Base-by-base conservation (phyloP, 2,888 invertebrate species). In the Caenorhabditis auriculariae region DNA sequence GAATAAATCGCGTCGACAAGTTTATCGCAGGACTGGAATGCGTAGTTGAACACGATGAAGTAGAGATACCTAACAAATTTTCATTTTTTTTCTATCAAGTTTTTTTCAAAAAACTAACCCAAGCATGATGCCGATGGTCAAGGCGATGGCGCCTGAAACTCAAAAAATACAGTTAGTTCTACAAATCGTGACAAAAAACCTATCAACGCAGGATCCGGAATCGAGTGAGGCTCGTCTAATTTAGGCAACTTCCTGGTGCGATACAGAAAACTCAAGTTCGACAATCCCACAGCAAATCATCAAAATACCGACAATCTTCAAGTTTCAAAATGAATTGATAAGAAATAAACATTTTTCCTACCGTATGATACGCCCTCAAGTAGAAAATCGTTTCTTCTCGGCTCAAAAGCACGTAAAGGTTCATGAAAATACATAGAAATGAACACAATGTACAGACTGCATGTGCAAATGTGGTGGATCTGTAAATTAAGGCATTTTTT, bases 61-160 rank as follows among this genome's bases (percentile, higher is more conserved):
- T 79, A 79, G 24, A 78, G 68, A 51, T 80, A 79, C 23, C n/a
- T n/a, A n/a, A n/a, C n/a, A n/a, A n/a, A n/a, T n/a, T n/a, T n/a
- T n/a, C n/a, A n/a, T n/a, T n/a, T n/a, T n/a, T n/a, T n/a, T n/a
- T n/a, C n/a, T n/a, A n/a, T n/a, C n/a, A n/a, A n/a, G n/a, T n/a
- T n/a, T n/a, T n/a, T n/a, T n/a, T n/a, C n/a, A n/a, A n/a, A n/a
- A n/a, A n/a, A n/a, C n/a, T n/a, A n/a, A n/a, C n/a, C 79, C 79
- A 19, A 79, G 55, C 24, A 69, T 68, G 41, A 79, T 79, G n/a
- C 79, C 79, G 6, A 77, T 63, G 2, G 79, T 80, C 47, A 79
- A 52, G 7, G 69, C 75, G 23, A 79, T 64, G 1, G 77, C 76
- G 9, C 72, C 69, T 65, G 39, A 15, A 43, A 41, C 9, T 32